Evolutionary conservation across 2,888 invertebrate genomes (phyloP), one percentile per base, ranked within the genome.

Genomic region (Sturmia bella): DNA sequence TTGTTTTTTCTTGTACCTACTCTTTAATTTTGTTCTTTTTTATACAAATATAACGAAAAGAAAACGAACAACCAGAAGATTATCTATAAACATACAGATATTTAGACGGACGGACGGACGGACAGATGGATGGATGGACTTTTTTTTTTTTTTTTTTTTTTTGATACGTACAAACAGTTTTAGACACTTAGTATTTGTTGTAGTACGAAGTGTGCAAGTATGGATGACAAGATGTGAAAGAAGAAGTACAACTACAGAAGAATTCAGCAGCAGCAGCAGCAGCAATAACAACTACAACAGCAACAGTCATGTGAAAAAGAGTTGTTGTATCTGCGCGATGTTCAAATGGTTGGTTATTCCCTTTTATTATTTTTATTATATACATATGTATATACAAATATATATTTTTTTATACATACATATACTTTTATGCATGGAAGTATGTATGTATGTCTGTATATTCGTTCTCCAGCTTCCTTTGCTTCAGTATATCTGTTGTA

Each of bases 291-390:
- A 19, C 45, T 24, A 24, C 50, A 19, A 52, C 45, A 72, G 15
- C 21, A 63, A 19, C 32, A 63, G 15, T 3, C n/a, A 17, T 15
- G 45, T 19, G 19, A 45, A 19, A 57, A 63, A 56, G 48, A 56
- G 50, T 77, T 68, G 77, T 50, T 81, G 81, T 74, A 74, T 50
- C 77, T 81, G 81, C 77, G 81, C 77, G 77, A 69, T 68, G 81
- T 77, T 81, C 15, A 70, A 70, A 69, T 56, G 52, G 61, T 76
- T 56, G 52, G 61, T 76, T 81, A 56, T 80, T 76, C 72, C 66
- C 24, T 72, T 80, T 54, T 70, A 19, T 61, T 74, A 41, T 52
- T n/a, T 50, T 54, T 52, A 37, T 12, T 21, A 66, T 21, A 41
- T 32, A 32, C 32, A 32, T 32, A 32, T 7, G 9, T 32, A 32